Evolutionary conservation across 2,888 invertebrate genomes (phyloP).

Genomic region (Campopleginae sp.): DNA sequence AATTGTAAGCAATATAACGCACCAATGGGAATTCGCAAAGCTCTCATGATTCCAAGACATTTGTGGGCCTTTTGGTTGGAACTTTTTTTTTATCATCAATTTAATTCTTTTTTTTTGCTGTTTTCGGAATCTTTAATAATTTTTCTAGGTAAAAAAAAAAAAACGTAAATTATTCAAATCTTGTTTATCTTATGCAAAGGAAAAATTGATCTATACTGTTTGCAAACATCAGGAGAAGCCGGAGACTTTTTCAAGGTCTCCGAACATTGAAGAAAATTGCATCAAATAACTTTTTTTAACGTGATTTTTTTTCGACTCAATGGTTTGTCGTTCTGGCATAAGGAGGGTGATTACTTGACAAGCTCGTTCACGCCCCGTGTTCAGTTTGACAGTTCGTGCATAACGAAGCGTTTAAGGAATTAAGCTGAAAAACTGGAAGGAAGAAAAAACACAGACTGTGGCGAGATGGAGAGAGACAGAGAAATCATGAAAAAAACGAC

Average conservation of each 20-base stretch:
- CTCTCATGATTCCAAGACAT: neutral
- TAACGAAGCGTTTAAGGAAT: conserved; percentile 40
- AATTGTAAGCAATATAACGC: conserved; percentile 2
- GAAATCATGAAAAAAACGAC: conserved; percentile 47
- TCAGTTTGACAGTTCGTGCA: conserved; percentile 34
- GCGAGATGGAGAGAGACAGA: neutral
- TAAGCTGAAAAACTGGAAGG: conserved; percentile 18
- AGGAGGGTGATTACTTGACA: conserved; percentile 37
- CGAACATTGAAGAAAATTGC: neutral
- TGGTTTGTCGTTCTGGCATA: neutral
- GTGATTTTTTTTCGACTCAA: neutral
- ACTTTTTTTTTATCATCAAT: neutral
- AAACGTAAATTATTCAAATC: neutral
- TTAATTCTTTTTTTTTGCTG: neutral
- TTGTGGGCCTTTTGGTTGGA: neutral
- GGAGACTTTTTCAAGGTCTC: neutral
- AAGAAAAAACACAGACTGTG: neutral
- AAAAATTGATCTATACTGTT: neutral
- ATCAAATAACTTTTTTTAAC: neutral
- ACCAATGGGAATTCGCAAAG: conserved; percentile 10
- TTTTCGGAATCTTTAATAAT: neutral
- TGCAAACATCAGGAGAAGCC: neutral
- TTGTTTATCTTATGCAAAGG: neutral
- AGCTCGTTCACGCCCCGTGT: conserved; percentile 51
- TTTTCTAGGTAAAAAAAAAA: neutral